Base-by-base conservation (phyloP, 2,888 invertebrate species). In the Microplitis deprimator region DNA sequence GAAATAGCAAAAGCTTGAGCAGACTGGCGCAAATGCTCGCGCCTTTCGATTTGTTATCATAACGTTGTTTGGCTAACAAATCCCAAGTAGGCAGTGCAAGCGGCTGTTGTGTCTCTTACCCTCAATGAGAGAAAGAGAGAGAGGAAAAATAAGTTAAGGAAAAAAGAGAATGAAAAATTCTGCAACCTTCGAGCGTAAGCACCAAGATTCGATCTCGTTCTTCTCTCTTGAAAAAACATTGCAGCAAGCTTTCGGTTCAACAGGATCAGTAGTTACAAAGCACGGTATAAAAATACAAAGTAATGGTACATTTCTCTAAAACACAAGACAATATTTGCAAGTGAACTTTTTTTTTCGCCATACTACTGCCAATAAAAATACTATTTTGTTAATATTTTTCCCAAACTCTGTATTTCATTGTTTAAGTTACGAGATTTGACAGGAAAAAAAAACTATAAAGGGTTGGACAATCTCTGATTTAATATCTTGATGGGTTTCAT, bases 1-100 rank as follows among this genome's bases (percentile, higher is more conserved):
- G 62, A 62, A 77, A 73, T 62, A 61, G 68, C 73, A 68, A 67
- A 62, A 71, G 39, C 41, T 38, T 38, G 13, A 40, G 68, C 38
- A 75, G 81, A 81, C 78, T 78, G 78, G 80, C 79, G 78, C 69
- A 78, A 79, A 80, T 80, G 79, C 80, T 79, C 77, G 80, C 79
- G 71, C 79, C 72, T 80, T 84, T 83, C 78, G 87, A 87, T 87
- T 87, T 87, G 87, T 86, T 87, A 86, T 87, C 82, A 83, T 81
- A 86, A 84, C 86, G 82, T 83, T 87, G 87, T 87, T 87, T 87
- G 84, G 83, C 83, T 84, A 87, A 84, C 87, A 86, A 87, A 87
- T 87, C 87, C 87, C 82, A 77, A 81, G 80, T 82, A 81, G 82
- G 81, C 78, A 77, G 71, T 76, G 78, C 76, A 74, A 60, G 76